Evolutionary conservation across 1,140 invertebrate genomes (phyloP), one percentile per base, ranked within the genome.

Genomic region (Antheraea mylitta): DNA sequence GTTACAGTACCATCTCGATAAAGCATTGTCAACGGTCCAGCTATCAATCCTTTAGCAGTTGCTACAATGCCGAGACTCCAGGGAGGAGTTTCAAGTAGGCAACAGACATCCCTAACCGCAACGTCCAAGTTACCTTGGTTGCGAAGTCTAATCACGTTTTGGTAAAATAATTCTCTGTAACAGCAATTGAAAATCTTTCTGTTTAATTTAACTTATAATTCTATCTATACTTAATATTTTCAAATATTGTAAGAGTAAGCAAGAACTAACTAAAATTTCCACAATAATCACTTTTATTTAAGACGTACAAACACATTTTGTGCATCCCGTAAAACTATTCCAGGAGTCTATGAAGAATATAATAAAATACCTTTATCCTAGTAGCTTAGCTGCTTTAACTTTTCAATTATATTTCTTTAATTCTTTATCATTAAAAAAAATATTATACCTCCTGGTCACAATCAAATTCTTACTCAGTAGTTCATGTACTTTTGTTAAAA

Each of bases 1-100:
- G 96, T 82, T 5, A 94, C 85, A 77, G 93, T 93, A 42, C 94
- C 94, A 74, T 95, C 92, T 22, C 82, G 83, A 75, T 94, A 92
- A 53, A 92, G 81, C 59, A 97, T 93, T 13, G 88, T 92, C n/a
- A 98, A 76, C 64, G 95, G 92, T n/a, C 97, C 97, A 70, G 96
- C 95, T 18, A 97, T 93, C 13, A 97, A 89, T 0, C 97, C 97
- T 89, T 97, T 98, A 16, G 95, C 94, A 0, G 96, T 96, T 3
- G 96, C 93, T 18, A 96, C 90, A 45, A 98, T 93, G 67, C 97
- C 95, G 37, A 98, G 90, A 30, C 95, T 91, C 94, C 96, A 96
- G 7, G 95, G 94, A 0, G 95, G 94, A 66, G 95, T 94, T 22
- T 95, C 91, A 22, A 98, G 80, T 38, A 98, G 89, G 76, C 94